Percentiles rank a stretch among this genome's conserved stretches.
These are phyloP conservation scores for Sinopyrophorus schimmeli DNA, from an alignment of 2,888 invertebrate genomes.

Conservation along the genomic window DNA sequence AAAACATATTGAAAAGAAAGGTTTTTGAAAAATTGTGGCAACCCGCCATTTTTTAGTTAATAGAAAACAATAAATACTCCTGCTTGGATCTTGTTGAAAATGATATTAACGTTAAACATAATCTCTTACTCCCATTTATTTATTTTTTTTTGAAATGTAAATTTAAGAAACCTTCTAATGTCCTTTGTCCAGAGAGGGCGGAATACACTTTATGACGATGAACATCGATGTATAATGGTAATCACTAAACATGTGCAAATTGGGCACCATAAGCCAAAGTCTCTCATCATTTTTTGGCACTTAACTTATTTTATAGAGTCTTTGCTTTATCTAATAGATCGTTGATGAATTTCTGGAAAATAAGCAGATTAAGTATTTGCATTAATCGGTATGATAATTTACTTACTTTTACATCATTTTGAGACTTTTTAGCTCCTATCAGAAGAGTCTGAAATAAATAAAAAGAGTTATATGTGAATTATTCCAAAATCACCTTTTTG, in stretches of 20 bases:
- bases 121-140: constrained; percentile 8
- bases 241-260: constrained; percentile 47
- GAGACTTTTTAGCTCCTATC: constrained; percentile 83
- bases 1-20: constrained; percentile 23
- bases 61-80: constrained; percentile 18
- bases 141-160: background rate
- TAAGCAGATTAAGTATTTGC: constrained; percentile 21
- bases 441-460: constrained; percentile 69
- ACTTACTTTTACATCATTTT: constrained; percentile 84
- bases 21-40: constrained; percentile 21
- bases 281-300: constrained; percentile 51
- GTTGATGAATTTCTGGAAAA: constrained; percentile 85
- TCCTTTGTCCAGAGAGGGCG: constrained; percentile 34
- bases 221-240: constrained; percentile 43
- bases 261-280: constrained; percentile 46
- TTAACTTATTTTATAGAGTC: constrained; percentile 69
- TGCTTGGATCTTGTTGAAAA: constrained; percentile 7
- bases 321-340: constrained; percentile 87
- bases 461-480: too few relatives aligned
- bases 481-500: too few relatives aligned
- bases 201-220: constrained; percentile 38
- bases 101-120: constrained; percentile 8
- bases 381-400: background rate
- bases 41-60: constrained; percentile 20
- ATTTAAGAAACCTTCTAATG: constrained; percentile 19